These are phyloP conservation scores for Smutsia gigantea DNA, from an alignment of 2,797 vertebrate genomes.

Conservation along the genomic window DNA sequence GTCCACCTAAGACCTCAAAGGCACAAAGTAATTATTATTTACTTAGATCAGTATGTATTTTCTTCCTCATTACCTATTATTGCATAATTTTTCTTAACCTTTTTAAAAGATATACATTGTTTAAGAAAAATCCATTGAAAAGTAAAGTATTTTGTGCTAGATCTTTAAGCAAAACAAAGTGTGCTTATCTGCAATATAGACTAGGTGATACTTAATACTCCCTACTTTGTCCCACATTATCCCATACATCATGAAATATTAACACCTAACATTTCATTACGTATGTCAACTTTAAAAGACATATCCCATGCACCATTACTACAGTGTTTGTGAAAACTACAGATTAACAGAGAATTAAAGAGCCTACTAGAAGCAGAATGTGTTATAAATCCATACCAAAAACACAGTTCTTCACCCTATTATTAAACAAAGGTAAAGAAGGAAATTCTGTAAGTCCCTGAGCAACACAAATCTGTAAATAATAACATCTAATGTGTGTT, in stretches of 20 bases:
- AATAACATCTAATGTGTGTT: neutral
- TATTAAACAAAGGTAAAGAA: conserved; percentile 35
- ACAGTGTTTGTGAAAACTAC: conserved; percentile 19
- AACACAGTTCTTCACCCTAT: neutral
- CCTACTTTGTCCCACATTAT: neutral
- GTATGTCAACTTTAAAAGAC: conserved; percentile 41
- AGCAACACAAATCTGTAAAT: neutral
- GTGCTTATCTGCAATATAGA: neutral
- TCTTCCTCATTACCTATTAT: neutral
- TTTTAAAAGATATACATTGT: neutral
- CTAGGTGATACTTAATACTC: neutral
- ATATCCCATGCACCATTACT: neutral
- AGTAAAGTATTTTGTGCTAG: neutral
- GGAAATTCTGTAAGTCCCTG: neutral
- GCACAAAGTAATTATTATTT: neutral
- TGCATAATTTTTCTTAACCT: neutral
- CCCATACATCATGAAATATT: neutral
- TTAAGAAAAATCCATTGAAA: conserved; percentile 45
- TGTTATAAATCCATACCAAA: neutral
- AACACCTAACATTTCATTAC: conserved; percentile 28
- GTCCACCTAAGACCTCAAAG: neutral
- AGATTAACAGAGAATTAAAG: neutral
- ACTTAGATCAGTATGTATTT: neutral
- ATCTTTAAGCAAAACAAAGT: neutral
- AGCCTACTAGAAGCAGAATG: neutral